Evolutionary conservation across 1,140 invertebrate species (phyloP), one percentile per base, ranked within the genome.

Genomic region (Cydia strobilella): DNA sequence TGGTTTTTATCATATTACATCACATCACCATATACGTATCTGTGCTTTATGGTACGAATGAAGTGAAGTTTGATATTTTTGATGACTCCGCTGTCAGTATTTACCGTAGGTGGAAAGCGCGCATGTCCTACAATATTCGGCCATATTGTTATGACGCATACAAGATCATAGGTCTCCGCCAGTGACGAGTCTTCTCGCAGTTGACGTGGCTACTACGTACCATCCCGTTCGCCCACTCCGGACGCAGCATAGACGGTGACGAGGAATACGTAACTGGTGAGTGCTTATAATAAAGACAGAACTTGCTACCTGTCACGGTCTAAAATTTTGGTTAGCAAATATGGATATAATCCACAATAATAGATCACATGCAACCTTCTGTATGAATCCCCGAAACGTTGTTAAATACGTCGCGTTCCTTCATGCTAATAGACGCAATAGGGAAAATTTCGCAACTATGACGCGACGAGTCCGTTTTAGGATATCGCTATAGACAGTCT

Each of bases 161-260:
- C 93, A 88, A 92, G 90, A 91, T 92, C 90, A 93, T 88, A 94
- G 94, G 93, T 94, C 94, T 95, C 94, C 93, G 94, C 94, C 94
- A 96, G 96, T 97, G 96, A 97, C 96, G 96, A 97, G 96, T 95
- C 95, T 95, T 95, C 95, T 95, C 95, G 96, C 96, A 96, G 96
- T 97, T 97, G 96, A 97, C 96, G 96, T 97, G 96, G 96, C 96
- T 96, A 96, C 96, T 97, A 97, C 96, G 96, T 97, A 97, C 96
- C 95, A 95, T 96, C 95, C 95, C 95, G 94, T 95, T 96, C 96
- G 96, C 96, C 96, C 96, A 97, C 96, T 97, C 96, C 95, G 95
- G 96, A 96, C 95, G 96, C 96, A 96, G 96, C 96, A 96, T 96
- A 97, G 94, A 96, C 96, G 95, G 96, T 97, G 96, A 97, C 96